phyloP scores from a whole-genome alignment of 1,140 invertebrate genomes.

The Drosophila orosa region DNA sequence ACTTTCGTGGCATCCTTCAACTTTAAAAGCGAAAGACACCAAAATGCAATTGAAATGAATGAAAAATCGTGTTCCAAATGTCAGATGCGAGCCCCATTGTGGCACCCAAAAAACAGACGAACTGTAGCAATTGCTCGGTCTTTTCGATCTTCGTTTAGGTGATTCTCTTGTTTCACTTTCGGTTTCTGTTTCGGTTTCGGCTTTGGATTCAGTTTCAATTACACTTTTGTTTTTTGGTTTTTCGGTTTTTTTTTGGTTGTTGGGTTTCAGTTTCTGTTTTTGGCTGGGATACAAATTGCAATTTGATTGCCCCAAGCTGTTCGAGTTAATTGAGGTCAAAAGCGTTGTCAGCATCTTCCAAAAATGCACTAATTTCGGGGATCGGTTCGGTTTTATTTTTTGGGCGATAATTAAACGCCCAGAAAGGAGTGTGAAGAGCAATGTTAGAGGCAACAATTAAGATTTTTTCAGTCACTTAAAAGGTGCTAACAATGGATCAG shows the following conservation, averaged over 20 bases:
- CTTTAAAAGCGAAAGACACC: slow-evolving; percentile 64
- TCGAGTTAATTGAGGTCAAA: slow-evolving; percentile 76
- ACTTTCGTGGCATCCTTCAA: slow-evolving; percentile 78
- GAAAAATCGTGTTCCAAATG: slow-evolving; percentile 75
- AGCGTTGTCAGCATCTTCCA: slow-evolving; percentile 64
- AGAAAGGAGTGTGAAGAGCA: slow-evolving; percentile 45
- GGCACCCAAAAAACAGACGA: slow-evolving; percentile 44
- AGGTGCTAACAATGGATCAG: slow-evolving; percentile 10
- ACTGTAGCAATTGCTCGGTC: slow-evolving; percentile 69
- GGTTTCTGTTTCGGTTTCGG: slow-evolving; percentile 36
- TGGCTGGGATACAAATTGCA: slow-evolving; percentile 64
- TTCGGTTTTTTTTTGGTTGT: slow-evolving; percentile 22
- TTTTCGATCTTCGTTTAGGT: slow-evolving; percentile 51
- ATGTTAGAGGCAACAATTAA: slow-evolving; percentile 31
- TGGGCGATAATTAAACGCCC: slow-evolving; percentile 39
- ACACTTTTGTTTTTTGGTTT: slow-evolving; percentile 20
- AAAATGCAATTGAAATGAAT: slow-evolving; percentile 62
- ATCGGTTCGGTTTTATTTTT: slow-evolving; percentile 22
- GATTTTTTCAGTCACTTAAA: slow-evolving; percentile 2
- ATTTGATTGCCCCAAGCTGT: slow-evolving; percentile 67
- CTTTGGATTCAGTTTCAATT: slow-evolving; percentile 49
- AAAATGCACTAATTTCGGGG: slow-evolving; percentile 52
- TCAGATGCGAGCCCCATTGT: slow-evolving; percentile 61
- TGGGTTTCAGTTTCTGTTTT: slow-evolving; percentile 38
- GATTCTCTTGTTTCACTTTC: slow-evolving; percentile 54